phyloP scores from a whole-genome alignment of 1,140 invertebrate genomes.

The Manduca sexta region DNA sequence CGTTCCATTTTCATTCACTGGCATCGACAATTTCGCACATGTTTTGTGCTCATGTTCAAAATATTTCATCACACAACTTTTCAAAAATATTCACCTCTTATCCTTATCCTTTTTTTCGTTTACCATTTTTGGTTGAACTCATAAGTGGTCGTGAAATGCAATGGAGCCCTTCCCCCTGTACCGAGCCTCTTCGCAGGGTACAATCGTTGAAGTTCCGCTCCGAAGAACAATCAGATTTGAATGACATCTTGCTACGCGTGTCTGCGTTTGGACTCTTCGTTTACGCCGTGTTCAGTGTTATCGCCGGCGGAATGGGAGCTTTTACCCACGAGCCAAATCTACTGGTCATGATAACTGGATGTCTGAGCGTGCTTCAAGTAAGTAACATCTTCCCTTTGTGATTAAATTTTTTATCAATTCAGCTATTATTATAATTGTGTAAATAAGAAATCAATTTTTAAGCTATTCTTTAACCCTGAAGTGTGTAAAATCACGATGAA shows the following conservation, averaged over 20 bases:
- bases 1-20: conserved; percentile 2
- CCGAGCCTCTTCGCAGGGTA: conserved; percentile 79
- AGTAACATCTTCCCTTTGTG: no score
- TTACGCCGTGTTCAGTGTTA: conserved; percentile 94
- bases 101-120: conserved; percentile 24
- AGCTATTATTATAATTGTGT: no score
- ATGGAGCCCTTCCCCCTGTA: conserved; percentile 70
- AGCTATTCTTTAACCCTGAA: no score
- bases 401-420: no score
- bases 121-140: conserved; percentile 54
- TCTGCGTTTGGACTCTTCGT: conserved; percentile 94
- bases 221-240: conserved; percentile 90
- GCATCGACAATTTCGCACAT: not conserved
- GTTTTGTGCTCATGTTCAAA: not conserved
- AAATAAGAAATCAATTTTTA: no score
- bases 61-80: conserved; percentile 4
- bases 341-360: conserved; percentile 90
- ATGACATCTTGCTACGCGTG: conserved; percentile 91
- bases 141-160: conserved; percentile 66
- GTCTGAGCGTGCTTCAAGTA: conserved; percentile 88
- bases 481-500: no score
- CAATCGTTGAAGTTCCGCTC: conserved; percentile 90
- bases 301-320: conserved; percentile 88
- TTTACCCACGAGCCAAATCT: conserved; percentile 90
- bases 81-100: conserved; percentile 3